Evolutionary conservation across 2,888 invertebrate species (phyloP).

Genomic region (Drosophila leonis): DNA sequence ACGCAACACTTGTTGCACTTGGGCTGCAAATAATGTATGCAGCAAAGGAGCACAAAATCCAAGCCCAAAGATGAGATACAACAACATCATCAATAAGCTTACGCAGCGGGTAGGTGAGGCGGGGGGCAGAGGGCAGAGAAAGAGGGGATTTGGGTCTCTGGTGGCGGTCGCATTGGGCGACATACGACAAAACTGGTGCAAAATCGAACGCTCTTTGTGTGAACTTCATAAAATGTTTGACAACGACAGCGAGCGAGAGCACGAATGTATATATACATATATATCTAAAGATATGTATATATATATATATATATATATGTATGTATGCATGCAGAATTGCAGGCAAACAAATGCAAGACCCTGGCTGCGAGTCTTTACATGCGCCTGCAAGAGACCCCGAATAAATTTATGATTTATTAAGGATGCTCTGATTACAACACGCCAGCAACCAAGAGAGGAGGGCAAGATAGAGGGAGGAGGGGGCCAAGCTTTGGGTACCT

Average conservation of each 20-base stretch:
- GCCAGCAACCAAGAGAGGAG: conserved; percentile 25
- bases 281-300: neutral
- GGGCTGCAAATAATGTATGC: conserved; percentile 39
- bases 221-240: conserved; percentile 85
- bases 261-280: neutral
- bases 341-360: conserved; percentile 32
- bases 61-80: conserved; percentile 26
- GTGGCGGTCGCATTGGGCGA: conserved; percentile 72
- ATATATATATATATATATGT: conserved; percentile 4
- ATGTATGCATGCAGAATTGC: conserved; percentile 81
- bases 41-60: conserved; percentile 17
- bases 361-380: conserved; percentile 57
- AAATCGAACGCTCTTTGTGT: conserved; percentile 85
- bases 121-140: no score
- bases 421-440: conserved; percentile 85
- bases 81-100: conserved; percentile 26
- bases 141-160: conserved; percentile 27
- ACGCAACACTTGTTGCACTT: conserved; percentile 3
- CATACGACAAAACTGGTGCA: conserved; percentile 82
- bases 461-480: rapidly evolving
- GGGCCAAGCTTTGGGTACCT: conserved; percentile 17
- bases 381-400: conserved; percentile 58
- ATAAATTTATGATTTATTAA: conserved; percentile 85
- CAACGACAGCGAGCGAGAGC: conserved; percentile 49
- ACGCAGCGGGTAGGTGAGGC: neutral